Base-by-base conservation (phyloP, 2,797 vertebrate species). In the Apogon talboti region DNA sequence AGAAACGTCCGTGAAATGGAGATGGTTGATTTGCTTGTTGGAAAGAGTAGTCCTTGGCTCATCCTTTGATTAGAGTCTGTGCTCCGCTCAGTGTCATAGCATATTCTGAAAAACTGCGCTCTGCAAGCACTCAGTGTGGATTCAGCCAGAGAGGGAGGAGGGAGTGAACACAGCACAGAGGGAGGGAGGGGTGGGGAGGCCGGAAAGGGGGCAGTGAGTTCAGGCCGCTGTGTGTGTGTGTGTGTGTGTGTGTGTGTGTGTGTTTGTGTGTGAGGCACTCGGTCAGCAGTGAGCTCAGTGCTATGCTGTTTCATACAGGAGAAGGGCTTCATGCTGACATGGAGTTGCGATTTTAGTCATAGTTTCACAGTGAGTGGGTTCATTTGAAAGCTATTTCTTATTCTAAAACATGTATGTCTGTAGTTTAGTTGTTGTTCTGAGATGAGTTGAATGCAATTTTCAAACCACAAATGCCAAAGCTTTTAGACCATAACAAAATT, bases 121-220 rank as follows among this genome's bases (percentile, higher is more conserved):
- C 54, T 63, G 30, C 28, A 63, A 62, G 71, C 65, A 35, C 42
- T 83, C 69, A 43, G 64, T 66, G 16, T 58, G 59, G 63, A 54
- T 60, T 28, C 44, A 44, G 51, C 37, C 62, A 41, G 45, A 1
- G 61, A 76, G 76, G 16, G 65, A 78, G 79, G 37, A 48, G 37
- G 38, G 67, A 21, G 37, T 7, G 71, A 67, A 60, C 21, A n/a
- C 42, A 2, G 35, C 64, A 8, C 35, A n/a, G 43, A 54, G 38
- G 30, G 64, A 70, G 73, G 56, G 64, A 45, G 43, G 28, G 59
- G 48, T n/a, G 11, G 51, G 54, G 46, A 37, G 64, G 52, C 56
- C 57, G 67, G 55, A 55, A 57, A 14, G 51, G 72, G 90, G 87
- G 69, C 86, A 92, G 16, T 54, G 92, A 84, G 92, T 92, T 93